A percentile compares a stretch with the other conserved stretches of the same genome.
phyloP scores from a whole-genome alignment of 2,888 invertebrate species.

The Erebia aethiops region DNA sequence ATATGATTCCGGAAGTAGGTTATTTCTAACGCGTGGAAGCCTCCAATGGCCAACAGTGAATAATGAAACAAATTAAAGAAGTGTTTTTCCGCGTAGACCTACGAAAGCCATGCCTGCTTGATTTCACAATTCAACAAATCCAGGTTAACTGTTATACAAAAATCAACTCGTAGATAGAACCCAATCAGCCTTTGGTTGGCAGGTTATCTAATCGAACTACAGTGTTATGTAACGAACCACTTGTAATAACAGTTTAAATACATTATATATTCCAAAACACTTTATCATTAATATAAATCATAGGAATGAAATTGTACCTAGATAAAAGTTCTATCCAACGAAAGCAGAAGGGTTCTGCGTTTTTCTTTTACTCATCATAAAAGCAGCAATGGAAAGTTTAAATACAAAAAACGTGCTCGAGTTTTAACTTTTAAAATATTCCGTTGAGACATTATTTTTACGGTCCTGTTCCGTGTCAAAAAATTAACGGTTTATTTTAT shows the following conservation, averaged over 20 bases:
- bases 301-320: not conserved
- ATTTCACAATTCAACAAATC: slow-evolving; percentile 2
- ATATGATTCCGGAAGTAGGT: slow-evolving; percentile 26
- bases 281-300: not conserved
- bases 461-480: not conserved
- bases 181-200: slow-evolving; percentile 17
- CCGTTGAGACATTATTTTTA: not conserved
- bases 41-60: too few relatives aligned
- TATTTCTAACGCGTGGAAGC: slow-evolving; percentile 19
- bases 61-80: too few relatives aligned
- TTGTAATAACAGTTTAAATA: not conserved
- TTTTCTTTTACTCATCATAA: not conserved
- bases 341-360: not conserved
- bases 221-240: slow-evolving; percentile 8
- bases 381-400: not conserved
- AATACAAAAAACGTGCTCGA: not conserved
- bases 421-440: not conserved
- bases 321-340: not conserved
- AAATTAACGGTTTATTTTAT: not conserved
- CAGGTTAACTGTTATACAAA: slow-evolving; percentile 7
- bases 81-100: too few relatives aligned
- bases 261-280: not conserved
- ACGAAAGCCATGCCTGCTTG: not conserved
- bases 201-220: slow-evolving; percentile 19
- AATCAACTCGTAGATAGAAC: slow-evolving; percentile 5